Percentiles rank a stretch among this genome's conserved stretches.
phyloP scores from a whole-genome alignment of 2,888 invertebrate genomes.

The Ommatoiulus sabulosus region DNA sequence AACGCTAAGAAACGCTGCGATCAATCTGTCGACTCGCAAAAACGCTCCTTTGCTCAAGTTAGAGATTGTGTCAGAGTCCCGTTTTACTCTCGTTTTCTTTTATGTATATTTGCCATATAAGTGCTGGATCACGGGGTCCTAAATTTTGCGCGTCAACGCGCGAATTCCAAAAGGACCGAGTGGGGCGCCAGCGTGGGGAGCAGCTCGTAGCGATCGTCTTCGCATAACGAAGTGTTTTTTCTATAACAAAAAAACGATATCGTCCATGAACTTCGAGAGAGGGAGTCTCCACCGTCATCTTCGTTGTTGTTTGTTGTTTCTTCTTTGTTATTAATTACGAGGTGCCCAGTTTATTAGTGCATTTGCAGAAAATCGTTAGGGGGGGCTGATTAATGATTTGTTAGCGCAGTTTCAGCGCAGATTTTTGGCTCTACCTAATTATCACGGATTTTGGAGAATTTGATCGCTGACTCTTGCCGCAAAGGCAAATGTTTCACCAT shows the following conservation, averaged over 20 bases:
- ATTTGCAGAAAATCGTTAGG: neutral
- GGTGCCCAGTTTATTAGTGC: slow-evolving; percentile 7
- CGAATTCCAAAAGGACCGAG: neutral
- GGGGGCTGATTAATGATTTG: neutral
- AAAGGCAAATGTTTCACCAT: neutral
- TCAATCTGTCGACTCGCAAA: neutral
- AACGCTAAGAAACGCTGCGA: neutral
- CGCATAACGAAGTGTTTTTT: neutral
- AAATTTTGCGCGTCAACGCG: neutral
- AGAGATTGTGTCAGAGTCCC: neutral
- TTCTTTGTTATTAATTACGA: neutral
- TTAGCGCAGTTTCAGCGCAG: neutral
- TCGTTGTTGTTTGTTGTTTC: slow-evolving; percentile 45
- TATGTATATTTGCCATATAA: slow-evolving; percentile 37
- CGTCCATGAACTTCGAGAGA: slow-evolving; percentile 11
- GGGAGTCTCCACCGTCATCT: neutral
- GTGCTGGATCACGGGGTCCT: neutral
- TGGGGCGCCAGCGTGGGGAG: neutral
- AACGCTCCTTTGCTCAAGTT: slow-evolving; percentile 31
- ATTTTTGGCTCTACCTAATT: neutral
- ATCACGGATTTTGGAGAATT: neutral
- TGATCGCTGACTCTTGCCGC: neutral
- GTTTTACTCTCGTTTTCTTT: slow-evolving; percentile 2
- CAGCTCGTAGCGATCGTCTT: neutral
- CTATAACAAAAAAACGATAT: neutral